phyloP scores from a whole-genome alignment of 2,113 vertebrate genomes.

The Myrmecophaga tridactyla region DNA sequence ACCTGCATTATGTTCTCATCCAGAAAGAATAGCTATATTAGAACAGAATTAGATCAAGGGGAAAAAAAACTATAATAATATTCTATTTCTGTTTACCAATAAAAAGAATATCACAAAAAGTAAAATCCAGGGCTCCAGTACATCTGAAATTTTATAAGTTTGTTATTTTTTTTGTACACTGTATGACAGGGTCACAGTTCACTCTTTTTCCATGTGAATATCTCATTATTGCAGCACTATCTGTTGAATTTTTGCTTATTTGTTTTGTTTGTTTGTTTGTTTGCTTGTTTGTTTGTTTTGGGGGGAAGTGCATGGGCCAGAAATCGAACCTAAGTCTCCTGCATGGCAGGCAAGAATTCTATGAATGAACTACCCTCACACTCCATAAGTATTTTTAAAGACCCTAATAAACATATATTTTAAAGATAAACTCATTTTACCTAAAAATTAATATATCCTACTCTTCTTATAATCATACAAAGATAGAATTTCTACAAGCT shows the following conservation, averaged over 20 bases:
- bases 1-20: not conserved
- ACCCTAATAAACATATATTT: not conserved
- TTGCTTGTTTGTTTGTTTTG: no score
- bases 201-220: no score
- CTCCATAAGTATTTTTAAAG: not conserved
- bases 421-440: not conserved
- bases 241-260: no score
- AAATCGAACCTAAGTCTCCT: no score
- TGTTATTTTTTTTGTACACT: no score
- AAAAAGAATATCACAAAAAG: not conserved
- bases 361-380: no score
- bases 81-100: not conserved
- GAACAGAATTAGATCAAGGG: slow-evolving; percentile 17
- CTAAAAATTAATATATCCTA: not conserved
- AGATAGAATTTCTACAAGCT: not conserved
- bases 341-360: no score
- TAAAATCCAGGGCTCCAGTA: not conserved
- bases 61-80: not conserved
- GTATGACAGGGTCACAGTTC: no score
- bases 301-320: no score
- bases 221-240: no score
- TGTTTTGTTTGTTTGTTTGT: no score
- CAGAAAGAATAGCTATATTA: not conserved
- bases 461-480: not conserved
- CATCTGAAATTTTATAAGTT: not conserved